Percentiles rank a stretch among this genome's conserved stretches.
Evolutionary conservation across 37 sponge, comb jelly and placozoan genomes (phyloP).

Genomic region (Halisarca cf. caerulea): DNA sequence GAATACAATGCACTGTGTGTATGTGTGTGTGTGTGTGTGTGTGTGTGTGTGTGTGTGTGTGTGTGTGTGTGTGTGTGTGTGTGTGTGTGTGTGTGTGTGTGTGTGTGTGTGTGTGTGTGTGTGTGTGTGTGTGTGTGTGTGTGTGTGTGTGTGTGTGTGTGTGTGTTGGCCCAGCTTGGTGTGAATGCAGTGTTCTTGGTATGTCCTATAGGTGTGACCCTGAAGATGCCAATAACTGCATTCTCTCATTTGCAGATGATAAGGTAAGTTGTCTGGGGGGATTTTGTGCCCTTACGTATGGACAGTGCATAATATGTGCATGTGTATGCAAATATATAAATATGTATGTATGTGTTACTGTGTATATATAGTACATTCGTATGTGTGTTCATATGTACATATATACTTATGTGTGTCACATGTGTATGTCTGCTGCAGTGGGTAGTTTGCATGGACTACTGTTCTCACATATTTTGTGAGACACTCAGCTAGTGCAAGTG

Average conservation of each 20-base stretch:
- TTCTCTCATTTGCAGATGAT: constrained; percentile 13
- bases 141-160: neutral
- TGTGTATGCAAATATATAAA: neutral
- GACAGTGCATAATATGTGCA: neutral
- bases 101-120: constrained; percentile 9
- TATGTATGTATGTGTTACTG: neutral
- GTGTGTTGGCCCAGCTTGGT: too few species aligned
- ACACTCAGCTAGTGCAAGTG: too few species aligned
- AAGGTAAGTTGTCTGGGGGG: neutral
- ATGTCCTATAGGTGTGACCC: constrained; percentile 2
- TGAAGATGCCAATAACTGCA: constrained; percentile 8
- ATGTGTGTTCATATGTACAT: neutral
- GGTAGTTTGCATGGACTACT: too few species aligned
- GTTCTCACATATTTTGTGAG: too few species aligned
- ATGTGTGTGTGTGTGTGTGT: constrained; percentile 6
- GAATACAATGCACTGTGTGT: neutral
- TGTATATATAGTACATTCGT: neutral
- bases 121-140: constrained; percentile 9
- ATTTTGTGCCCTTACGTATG: neutral
- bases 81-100: neutral
- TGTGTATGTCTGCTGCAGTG: too few species aligned
- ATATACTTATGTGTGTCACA: neutral
- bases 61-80: constrained; percentile 9
- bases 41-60: neutral
- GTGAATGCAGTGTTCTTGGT: too few species aligned